Percentiles rank a stretch among this genome's conserved stretches.
These are phyloP conservation scores for Tinea pellionella DNA, from an alignment of 2,888 invertebrate genomes.

Conservation along the genomic window DNA sequence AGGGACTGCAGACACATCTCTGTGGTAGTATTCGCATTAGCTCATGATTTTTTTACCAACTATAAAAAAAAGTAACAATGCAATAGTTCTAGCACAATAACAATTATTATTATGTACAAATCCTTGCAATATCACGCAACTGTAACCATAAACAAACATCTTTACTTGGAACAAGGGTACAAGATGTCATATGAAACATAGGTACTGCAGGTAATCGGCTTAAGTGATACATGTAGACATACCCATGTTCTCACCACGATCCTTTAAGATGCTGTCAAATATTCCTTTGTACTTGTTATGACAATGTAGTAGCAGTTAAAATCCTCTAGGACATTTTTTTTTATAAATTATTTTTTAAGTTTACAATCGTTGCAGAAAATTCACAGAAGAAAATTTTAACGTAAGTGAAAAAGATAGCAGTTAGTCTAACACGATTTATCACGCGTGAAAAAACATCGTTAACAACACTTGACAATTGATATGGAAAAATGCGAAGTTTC, in stretches of 20 bases:
- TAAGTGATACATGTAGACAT: slow-evolving; percentile 6
- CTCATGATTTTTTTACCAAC: too few species aligned
- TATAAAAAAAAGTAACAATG: too few species aligned
- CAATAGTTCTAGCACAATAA: too few species aligned
- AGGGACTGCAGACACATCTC: too few species aligned
- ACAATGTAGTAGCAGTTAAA: background rate
- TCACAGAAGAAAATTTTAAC: background rate
- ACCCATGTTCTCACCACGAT: slow-evolving; percentile 4
- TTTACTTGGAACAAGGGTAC: slow-evolving; percentile 1
- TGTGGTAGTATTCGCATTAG: too few species aligned
- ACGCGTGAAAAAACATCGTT: background rate
- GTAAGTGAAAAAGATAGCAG: background rate
- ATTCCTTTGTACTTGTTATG: background rate
- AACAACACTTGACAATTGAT: background rate
- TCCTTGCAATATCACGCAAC: background rate
- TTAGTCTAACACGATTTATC: background rate
- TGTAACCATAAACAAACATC: slow-evolving; percentile 2
- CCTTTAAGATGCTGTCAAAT: slow-evolving; percentile 9
- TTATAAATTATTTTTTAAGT: background rate
- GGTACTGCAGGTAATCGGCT: slow-evolving; percentile 9
- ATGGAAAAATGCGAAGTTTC: background rate
- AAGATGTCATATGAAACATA: slow-evolving; percentile 4
- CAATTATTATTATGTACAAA: background rate
- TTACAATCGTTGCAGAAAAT: too few species aligned
- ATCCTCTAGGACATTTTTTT: background rate